Conservation (phyloP, 2,888 invertebrate species). For the Tetranychus piercei region DNA sequence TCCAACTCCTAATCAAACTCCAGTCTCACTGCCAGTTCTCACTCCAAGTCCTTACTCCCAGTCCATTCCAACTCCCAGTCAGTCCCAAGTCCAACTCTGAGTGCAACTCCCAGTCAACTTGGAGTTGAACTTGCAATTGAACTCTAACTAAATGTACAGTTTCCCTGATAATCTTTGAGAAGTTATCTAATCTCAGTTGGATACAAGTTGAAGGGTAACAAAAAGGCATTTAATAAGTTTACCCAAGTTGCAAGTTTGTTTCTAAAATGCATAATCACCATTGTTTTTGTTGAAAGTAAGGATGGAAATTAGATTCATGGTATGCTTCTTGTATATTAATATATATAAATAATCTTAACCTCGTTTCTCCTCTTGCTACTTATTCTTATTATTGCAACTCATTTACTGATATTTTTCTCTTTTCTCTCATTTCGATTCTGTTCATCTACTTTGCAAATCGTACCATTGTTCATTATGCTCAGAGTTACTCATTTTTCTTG, state of each 20-base stretch:
- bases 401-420: neutral
- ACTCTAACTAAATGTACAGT: neutral
- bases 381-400: neutral
- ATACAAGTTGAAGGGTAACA: neutral
- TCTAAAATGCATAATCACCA: too few relatives aligned
- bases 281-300: neutral
- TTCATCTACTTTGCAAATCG: neutral
- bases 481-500: too few relatives aligned
- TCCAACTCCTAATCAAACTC: too few relatives aligned
- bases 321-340: neutral
- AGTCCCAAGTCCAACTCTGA: too few relatives aligned
- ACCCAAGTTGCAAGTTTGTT: too few relatives aligned
- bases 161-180: neutral
- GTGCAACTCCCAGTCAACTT: too few relatives aligned
- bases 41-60: too few relatives aligned
- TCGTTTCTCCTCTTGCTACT: neutral
- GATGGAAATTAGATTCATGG: neutral
- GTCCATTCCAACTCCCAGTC: too few relatives aligned
- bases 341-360: neutral
- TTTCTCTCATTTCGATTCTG: neutral
- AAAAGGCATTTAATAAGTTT: neutral
- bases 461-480: neutral
- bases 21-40: too few relatives aligned
- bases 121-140: neutral
- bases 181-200: neutral